phyloP scores from a whole-genome alignment of 2,888 invertebrate genomes.

The Lepeophtheirus nordmannii region DNA sequence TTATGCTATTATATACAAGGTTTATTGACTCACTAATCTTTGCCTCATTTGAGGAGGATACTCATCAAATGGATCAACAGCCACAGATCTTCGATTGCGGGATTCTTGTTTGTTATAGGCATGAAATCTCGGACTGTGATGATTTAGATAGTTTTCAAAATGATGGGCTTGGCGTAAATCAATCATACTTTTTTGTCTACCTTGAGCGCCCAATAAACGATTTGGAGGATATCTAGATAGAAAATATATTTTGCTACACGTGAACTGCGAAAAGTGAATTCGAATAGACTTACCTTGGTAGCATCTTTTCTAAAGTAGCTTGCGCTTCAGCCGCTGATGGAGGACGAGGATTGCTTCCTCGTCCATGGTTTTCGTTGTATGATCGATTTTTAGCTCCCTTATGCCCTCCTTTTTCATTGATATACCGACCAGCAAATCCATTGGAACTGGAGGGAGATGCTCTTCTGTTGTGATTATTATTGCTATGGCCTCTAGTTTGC shows the following conservation, averaged over 20 bases:
- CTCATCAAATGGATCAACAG: slow-evolving; percentile 11
- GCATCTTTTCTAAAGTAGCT: neutral
- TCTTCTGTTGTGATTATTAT: too few species aligned
- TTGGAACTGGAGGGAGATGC: too few species aligned
- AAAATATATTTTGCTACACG: neutral
- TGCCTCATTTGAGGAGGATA: slow-evolving; percentile 11
- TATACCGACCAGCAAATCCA: too few species aligned
- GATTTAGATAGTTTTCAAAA: neutral
- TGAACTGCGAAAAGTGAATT: neutral
- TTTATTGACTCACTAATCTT: slow-evolving; percentile 4
- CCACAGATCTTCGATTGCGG: slow-evolving; percentile 13
- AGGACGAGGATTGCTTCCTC: too few species aligned
- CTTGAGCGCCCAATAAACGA: neutral
- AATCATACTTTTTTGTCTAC: slow-evolving; percentile 20
- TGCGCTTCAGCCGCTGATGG: too few species aligned
- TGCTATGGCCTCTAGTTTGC: too few species aligned
- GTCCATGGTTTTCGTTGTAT: neutral
- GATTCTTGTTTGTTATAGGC: neutral
- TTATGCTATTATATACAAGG: neutral
- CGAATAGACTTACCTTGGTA: neutral
- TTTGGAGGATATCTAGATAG: neutral
- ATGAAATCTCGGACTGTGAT: neutral
- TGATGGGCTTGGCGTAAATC: slow-evolving; percentile 15
- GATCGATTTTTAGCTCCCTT: neutral
- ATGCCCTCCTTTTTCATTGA: too few species aligned